These are phyloP conservation scores for Salpingus planirostris DNA, from an alignment of 2,888 invertebrate genomes.

Conservation along the genomic window DNA sequence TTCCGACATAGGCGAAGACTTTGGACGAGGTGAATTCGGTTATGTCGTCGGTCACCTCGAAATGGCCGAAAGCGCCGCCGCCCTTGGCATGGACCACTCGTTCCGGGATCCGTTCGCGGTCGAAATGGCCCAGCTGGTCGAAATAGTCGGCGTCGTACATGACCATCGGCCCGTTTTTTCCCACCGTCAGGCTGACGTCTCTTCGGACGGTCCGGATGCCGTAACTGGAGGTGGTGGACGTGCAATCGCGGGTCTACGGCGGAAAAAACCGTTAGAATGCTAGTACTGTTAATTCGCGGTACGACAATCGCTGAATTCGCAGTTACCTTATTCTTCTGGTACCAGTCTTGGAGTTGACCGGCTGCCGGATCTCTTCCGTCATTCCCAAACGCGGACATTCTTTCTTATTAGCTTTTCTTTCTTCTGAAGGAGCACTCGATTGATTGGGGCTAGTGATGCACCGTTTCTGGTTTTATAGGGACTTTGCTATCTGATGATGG, in stretches of 20 bases:
- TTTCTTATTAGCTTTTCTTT: too few species aligned
- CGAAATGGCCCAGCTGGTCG: conserved; percentile 76
- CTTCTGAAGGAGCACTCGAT: too few species aligned
- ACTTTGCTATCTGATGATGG: too few species aligned
- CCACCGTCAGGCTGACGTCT: conserved; percentile 73
- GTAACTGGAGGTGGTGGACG: conserved; percentile 64
- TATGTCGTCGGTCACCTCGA: conserved; percentile 83
- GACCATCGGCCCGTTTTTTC: conserved; percentile 76
- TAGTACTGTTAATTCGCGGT: too few species aligned
- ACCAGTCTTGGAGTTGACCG: conserved; percentile 18
- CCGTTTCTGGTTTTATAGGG: too few species aligned
- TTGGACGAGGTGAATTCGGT: conserved; percentile 69
- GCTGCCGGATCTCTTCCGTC: conserved; percentile 11
- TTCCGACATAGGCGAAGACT: conserved; percentile 67
- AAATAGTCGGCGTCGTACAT: conserved; percentile 74
- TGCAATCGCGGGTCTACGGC: conserved; percentile 49
- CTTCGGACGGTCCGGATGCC: conserved; percentile 78
- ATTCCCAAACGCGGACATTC: too few species aligned
- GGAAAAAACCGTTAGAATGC: background rate
- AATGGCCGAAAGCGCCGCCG: conserved; percentile 78
- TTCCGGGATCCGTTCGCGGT: conserved; percentile 90
- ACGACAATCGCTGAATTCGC: background rate
- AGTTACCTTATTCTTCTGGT: conserved; percentile 15
- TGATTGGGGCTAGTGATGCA: too few species aligned
- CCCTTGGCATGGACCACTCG: conserved; percentile 96